Evolutionary conservation across 2,888 invertebrate genomes (phyloP).

Genomic region (Lordiphosa andalusiaca): DNA sequence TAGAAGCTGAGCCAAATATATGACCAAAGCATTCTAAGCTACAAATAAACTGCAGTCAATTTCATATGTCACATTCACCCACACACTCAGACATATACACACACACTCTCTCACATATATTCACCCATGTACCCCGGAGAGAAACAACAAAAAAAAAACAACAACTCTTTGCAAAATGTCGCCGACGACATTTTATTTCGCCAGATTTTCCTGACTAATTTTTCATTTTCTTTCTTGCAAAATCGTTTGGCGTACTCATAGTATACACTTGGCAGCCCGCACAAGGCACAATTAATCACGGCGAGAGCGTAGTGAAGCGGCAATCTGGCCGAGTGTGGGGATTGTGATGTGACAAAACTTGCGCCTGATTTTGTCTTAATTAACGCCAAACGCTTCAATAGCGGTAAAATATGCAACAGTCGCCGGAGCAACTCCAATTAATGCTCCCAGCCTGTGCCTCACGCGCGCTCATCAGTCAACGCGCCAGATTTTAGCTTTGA

Average conservation of each 20-base stretch:
- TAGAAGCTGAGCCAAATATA: conserved; percentile 46
- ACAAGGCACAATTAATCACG: conserved; percentile 73
- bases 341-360: conserved; percentile 77
- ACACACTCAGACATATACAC: conserved; percentile 2
- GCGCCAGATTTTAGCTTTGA: conserved; percentile 45
- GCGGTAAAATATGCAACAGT: conserved; percentile 78
- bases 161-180: conserved; percentile 77
- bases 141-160: too few species aligned
- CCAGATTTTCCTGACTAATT: conserved; percentile 78
- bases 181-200: conserved; percentile 80
- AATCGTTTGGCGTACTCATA: conserved; percentile 18
- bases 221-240: conserved; percentile 71
- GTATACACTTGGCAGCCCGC: conserved; percentile 55
- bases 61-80: neutral
- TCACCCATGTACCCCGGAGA: conserved; percentile 27
- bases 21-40: conserved; percentile 21
- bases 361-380: conserved; percentile 79
- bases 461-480: conserved; percentile 70
- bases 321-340: conserved; percentile 1
- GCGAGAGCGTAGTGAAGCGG: conserved; percentile 26
- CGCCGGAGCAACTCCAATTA: conserved; percentile 72
- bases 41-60: conserved; percentile 15
- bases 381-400: conserved; percentile 80
- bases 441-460: conserved; percentile 63
- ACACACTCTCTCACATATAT: conserved; percentile 29